Evolutionary conservation across 1,140 invertebrate species (phyloP), one percentile per base, ranked within the genome.

Genomic region (Aphaenogaster rudis): DNA sequence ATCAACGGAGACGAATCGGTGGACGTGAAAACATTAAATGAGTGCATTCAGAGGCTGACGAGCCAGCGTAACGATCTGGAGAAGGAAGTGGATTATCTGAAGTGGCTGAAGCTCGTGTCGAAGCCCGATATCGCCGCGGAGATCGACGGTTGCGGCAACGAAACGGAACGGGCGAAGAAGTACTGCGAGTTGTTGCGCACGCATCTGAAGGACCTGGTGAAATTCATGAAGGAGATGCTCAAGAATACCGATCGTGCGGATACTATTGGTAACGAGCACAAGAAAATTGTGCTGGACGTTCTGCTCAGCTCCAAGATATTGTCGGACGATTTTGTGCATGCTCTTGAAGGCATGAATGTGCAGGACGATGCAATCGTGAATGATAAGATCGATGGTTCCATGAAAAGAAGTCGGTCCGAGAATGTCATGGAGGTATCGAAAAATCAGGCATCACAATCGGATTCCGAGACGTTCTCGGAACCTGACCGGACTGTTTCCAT

Each of bases 381-480:
- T 7, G 77, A 59, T 7, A 78, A 48, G 33, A 7, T n/a, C 3
- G 66, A 89, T 1, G 59, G 71, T 66, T 36, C 81, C 8, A 77
- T 91, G 39, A 91, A 57, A 39, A 94, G 90, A 17, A 93, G 89
- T 74, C 89, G 92, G 3, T 93, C 93, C 0, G 94, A 94, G 33
- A 93, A 94, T 52, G 67, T 91, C 36, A n/a, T 92, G 6, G 87
- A 91, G 3, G 21, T 79, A 2, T 36, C 72, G 3, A 93, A 86
- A 48, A 92, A 86, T 80, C 93, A 91, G 21, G 88, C 89, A 0
- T 95, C 92, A 94, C 97, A 94, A 45, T 97, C 97, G 0, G 97
- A 98, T 92, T 97, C 97, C 0, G 98, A 98, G 91, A 97, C 97
- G 28, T 98, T 98, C 97, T 98, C 98, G 0, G 98, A 98, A 93